A percentile compares a stretch with the other conserved stretches of the same genome.
phyloP scores from a whole-genome alignment of 2,113 vertebrate species.

The Pseudonaja textilis region DNA sequence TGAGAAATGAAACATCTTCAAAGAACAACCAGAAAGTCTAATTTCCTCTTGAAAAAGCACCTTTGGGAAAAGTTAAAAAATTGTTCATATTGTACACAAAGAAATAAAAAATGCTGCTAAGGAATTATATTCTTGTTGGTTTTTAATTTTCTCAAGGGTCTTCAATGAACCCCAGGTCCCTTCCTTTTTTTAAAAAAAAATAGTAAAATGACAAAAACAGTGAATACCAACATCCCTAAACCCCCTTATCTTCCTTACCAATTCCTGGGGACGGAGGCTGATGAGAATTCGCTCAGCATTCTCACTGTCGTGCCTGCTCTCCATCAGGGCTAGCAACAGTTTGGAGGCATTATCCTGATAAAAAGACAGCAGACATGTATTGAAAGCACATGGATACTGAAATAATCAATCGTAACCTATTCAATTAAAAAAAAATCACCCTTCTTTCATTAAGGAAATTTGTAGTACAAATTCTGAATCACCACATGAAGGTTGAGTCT shows the following conservation, averaged over 20 bases:
- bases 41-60: too few species aligned
- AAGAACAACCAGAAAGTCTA: too few species aligned
- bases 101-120: not conserved
- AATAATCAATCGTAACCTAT: not conserved
- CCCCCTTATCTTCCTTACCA: slow-evolving; percentile 74
- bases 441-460: not conserved
- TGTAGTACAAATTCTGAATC: not conserved
- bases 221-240: not conserved
- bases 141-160: not conserved
- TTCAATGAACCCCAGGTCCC: too few species aligned
- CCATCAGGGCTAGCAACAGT: slow-evolving; percentile 93
- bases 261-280: slow-evolving; percentile 90
- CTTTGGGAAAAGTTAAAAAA: not conserved
- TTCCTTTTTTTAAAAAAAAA: not conserved
- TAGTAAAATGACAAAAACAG: not conserved
- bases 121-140: not conserved
- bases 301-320: slow-evolving; percentile 94
- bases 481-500: not conserved
- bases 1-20: too few species aligned
- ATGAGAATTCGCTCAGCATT: slow-evolving; percentile 94
- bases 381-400: not conserved
- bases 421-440: not conserved
- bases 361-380: not conserved
- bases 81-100: not conserved
- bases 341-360: slow-evolving; percentile 95